Evolutionary conservation across 1,140 invertebrate species (phyloP), one percentile per base, ranked within the genome.

Genomic region (Acromyrmex echinatior): DNA sequence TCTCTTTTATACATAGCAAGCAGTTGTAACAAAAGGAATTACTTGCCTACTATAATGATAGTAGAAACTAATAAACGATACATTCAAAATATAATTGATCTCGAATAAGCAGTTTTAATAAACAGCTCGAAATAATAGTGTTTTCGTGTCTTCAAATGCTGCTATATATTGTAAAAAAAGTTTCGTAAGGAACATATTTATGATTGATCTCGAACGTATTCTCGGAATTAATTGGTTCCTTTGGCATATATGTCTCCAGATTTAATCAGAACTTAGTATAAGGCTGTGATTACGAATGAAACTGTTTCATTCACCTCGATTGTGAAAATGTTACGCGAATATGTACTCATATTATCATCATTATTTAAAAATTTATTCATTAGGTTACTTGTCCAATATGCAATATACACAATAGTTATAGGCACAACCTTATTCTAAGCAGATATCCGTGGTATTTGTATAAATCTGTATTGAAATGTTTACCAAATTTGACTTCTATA

Each of bases 381-480:
- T 31, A 81, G 39, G 4, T 76, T 76, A 76, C 14, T 49, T 74
- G 70, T 76, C 39, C 80, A 58, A 76, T 82, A 74, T n/a, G 56
- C 56, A 74, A 82, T 84, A 63, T 90, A 88, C 58, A 68, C 39
- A 86, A 53, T 73, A 70, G 39, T 87, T 70, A 60, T 45, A 87
- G 87, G 81, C 80, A 90, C 86, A 81, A 68, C 86, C 71, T 51
- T 66, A 79, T 65, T 76, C 87, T 91, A 86, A 90, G 66, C 77
- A 86, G 51, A 90, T 60, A 90, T 63, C 58, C 70, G 53, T 65
- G 68, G 66, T 51, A 77, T 76, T 45, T 63, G 45, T 86, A 90
- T 91, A 91, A 90, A 88, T 90, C 49, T 39, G 71, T 78, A 73
- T 65, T 79, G 65, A 86, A 90, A 82, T 51, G 84, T 84, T 78